Evolutionary conservation across 2,797 vertebrate species (phyloP), one percentile per base, ranked within the genome.

Genomic region (Distichodus sexfasciatus): DNA sequence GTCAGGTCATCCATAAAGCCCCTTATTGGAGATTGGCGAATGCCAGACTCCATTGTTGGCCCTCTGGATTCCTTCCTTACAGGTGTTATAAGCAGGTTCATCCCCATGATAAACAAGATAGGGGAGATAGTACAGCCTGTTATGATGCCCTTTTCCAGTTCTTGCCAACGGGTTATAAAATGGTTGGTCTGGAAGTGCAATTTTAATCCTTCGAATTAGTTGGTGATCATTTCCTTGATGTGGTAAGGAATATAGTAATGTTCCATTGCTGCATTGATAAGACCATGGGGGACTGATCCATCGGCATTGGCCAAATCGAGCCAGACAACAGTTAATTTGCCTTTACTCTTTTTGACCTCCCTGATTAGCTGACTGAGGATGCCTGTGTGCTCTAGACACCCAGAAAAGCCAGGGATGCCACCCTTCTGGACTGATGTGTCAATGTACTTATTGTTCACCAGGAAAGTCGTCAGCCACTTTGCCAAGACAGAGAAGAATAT

Each of bases 401-500:
- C 38, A 0, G 11, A 14, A 6, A 55, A 15, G 9, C 15, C 35
- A 8, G 36, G 38, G 55, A 66, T 12, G 6, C 51, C 51, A 38
- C 64, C 38, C 9, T 46, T 66, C 17, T 66, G 36, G 10, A 47
- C 19, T n/a, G n/a, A n/a, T n/a, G n/a, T n/a, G n/a, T n/a, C n/a
- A n/a, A n/a, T n/a, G n/a, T n/a, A n/a, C n/a, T n/a, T n/a, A n/a
- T n/a, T n/a, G n/a, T n/a, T n/a, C n/a, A n/a, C n/a, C n/a, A n/a
- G n/a, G n/a, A n/a, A n/a, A n/a, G n/a, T n/a, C 3, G 55, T 66
- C 57, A 76, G 26, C 43, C 51, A 68, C 5, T 28, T 65, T 8
- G 54, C 26, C 31, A 75, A 40, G 1, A 69, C 51, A 24, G 50
- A 48, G 10, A 69, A 74, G 26, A 74, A 36, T 4, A 69, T 59